A percentile compares a stretch with the other conserved stretches of the same genome.
phyloP scores from a whole-genome alignment of 2,888 invertebrate species.

The Drosophila testacea region DNA sequence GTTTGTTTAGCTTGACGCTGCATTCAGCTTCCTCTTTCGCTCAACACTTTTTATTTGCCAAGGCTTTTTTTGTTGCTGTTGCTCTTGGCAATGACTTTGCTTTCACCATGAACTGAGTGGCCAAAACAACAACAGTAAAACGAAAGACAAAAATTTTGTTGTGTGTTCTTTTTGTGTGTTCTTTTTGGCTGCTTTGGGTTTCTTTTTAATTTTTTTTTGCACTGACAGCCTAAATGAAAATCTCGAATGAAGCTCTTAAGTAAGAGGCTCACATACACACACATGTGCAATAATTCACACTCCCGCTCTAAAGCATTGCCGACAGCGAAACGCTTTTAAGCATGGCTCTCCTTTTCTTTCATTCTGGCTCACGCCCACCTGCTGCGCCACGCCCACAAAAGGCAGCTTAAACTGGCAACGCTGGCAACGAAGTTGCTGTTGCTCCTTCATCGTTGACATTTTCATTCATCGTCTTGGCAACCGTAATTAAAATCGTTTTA shows the following conservation, averaged over 20 bases:
- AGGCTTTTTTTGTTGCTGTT: slow-evolving; percentile 41
- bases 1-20: slow-evolving; percentile 62
- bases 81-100: slow-evolving; percentile 78
- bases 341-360: slow-evolving; percentile 24
- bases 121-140: slow-evolving; percentile 44
- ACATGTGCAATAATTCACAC: slow-evolving; percentile 75
- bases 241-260: slow-evolving; percentile 55
- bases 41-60: slow-evolving; percentile 54
- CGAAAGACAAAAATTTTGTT: slow-evolving; percentile 31
- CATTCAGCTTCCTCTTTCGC: slow-evolving; percentile 23
- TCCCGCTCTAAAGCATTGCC: slow-evolving; percentile 38
- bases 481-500: slow-evolving; percentile 84
- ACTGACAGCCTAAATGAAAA: slow-evolving; percentile 58
- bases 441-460: slow-evolving; percentile 74
- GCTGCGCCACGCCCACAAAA: slow-evolving; percentile 41
- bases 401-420: slow-evolving; percentile 35
- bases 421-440: slow-evolving; percentile 21
- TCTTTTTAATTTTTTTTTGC: slow-evolving; percentile 1
- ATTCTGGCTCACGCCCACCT: slow-evolving; percentile 43
- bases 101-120: slow-evolving; percentile 46
- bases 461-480: slow-evolving; percentile 82
- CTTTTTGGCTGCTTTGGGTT: slow-evolving; percentile 22
- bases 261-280: slow-evolving; percentile 46
- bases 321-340: slow-evolving; percentile 76
- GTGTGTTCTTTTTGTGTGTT: slow-evolving; percentile 19